These are phyloP conservation scores for Enteromius fasciolatus DNA, from an alignment of 2,797 vertebrate species.

Conservation along the genomic window DNA sequence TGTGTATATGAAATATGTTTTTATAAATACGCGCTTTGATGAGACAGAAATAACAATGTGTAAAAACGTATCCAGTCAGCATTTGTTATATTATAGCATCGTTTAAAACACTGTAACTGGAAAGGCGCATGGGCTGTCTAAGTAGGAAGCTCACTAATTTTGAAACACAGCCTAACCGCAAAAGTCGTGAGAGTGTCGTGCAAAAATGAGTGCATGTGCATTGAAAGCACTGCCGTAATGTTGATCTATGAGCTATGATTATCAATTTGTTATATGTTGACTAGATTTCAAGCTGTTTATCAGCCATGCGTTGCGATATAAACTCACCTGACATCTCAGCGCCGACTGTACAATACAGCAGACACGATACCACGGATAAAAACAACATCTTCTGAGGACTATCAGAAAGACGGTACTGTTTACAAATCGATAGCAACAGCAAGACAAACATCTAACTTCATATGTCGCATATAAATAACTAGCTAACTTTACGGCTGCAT, in stretches of 20 bases:
- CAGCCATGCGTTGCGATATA: not conserved
- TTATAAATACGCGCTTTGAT: not conserved
- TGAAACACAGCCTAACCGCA: not conserved
- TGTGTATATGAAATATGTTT: not conserved
- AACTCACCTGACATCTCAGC: slow-evolving; percentile 43
- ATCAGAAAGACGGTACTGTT: not conserved
- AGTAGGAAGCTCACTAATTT: not conserved
- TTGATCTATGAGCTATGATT: not conserved
- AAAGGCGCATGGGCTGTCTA: not conserved
- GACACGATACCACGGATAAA: not conserved
- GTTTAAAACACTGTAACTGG: not conserved
- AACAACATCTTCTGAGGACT: not conserved
- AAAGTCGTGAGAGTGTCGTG: not conserved
- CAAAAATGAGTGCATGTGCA: not conserved
- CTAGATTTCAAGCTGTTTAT: not conserved
- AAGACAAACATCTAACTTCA: not conserved
- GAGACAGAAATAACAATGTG: not conserved
- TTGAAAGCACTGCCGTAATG: not conserved
- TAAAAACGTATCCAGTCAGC: not conserved
- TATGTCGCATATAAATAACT: not conserved
- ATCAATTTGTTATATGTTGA: not conserved
- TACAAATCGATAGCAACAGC: not conserved
- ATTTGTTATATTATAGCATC: not conserved
- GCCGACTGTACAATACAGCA: not conserved
- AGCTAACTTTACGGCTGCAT: slow-evolving; percentile 1